These are phyloP conservation scores for Calidris pygmaea DNA, from an alignment of 2,113 vertebrate species.

Conservation along the genomic window DNA sequence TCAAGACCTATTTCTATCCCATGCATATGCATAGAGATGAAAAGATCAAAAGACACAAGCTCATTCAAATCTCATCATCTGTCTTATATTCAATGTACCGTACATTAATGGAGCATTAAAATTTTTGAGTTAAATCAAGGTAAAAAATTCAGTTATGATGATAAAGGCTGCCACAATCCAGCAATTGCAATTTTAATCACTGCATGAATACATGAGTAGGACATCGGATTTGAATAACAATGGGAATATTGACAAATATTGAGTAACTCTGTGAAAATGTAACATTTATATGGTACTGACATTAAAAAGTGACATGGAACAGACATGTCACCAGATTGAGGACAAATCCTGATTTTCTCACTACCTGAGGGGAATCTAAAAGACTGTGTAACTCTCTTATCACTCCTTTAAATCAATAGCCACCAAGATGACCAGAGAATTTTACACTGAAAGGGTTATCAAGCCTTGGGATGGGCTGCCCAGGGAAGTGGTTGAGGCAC, in stretches of 20 bases:
- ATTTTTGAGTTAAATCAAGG: constrained; percentile 12
- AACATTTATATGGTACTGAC: background rate
- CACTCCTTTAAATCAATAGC: background rate
- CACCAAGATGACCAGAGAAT: background rate
- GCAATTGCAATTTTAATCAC: background rate
- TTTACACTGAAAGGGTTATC: too few relatives aligned
- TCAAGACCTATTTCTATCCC: background rate
- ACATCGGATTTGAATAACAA: background rate
- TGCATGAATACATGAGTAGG: background rate
- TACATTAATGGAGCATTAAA: background rate
- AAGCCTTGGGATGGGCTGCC: too few relatives aligned
- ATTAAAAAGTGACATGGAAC: background rate
- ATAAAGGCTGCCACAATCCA: background rate
- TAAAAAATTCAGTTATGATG: background rate
- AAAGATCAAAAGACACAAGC: background rate
- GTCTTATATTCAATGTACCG: background rate
- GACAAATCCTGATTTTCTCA: background rate
- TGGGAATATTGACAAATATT: constrained; percentile 7
- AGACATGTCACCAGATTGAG: background rate
- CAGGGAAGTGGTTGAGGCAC: too few relatives aligned
- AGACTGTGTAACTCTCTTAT: background rate
- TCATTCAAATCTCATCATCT: constrained; percentile 23
- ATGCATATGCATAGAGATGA: background rate
- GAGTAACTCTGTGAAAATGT: background rate
- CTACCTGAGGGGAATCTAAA: background rate